phyloP scores from a whole-genome alignment of 2,113 vertebrate species.

The Dicerorhinus sumatrensis region DNA sequence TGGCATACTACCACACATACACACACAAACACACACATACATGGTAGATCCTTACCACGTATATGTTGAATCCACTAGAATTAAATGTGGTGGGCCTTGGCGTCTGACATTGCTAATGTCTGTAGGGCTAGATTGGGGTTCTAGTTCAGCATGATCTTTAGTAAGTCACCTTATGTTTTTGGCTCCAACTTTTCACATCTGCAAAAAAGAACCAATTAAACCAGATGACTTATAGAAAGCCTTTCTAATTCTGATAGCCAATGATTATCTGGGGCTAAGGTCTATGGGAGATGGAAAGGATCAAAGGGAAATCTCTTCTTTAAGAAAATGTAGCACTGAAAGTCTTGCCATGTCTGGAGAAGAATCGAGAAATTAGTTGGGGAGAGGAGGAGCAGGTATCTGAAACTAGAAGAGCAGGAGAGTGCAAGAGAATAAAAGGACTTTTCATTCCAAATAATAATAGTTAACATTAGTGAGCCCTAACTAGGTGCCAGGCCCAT shows the following conservation, averaged over 20 bases:
- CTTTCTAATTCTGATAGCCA: background rate
- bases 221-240: constrained; percentile 38
- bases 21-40: background rate
- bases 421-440: background rate
- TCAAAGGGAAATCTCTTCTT: constrained; percentile 49
- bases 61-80: constrained; percentile 8
- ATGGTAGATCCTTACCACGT: constrained; percentile 24
- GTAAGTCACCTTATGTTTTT: constrained; percentile 59
- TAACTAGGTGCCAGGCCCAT: background rate
- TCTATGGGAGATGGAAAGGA: background rate
- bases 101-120: background rate
- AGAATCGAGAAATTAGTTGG: constrained; percentile 17
- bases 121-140: constrained; percentile 23
- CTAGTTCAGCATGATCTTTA: constrained; percentile 21
- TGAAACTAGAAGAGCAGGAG: background rate
- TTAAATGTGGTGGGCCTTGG: background rate
- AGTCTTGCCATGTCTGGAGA: background rate
- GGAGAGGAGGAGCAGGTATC: background rate
- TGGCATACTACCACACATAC: background rate
- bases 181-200: constrained; percentile 13
- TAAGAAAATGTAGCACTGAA: constrained; percentile 35
- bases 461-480: background rate
- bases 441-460: constrained; percentile 34
- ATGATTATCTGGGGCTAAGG: background rate
- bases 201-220: constrained; percentile 54